phyloP scores from a whole-genome alignment of 1,140 invertebrate species.

The Zaprionus capensis region DNA sequence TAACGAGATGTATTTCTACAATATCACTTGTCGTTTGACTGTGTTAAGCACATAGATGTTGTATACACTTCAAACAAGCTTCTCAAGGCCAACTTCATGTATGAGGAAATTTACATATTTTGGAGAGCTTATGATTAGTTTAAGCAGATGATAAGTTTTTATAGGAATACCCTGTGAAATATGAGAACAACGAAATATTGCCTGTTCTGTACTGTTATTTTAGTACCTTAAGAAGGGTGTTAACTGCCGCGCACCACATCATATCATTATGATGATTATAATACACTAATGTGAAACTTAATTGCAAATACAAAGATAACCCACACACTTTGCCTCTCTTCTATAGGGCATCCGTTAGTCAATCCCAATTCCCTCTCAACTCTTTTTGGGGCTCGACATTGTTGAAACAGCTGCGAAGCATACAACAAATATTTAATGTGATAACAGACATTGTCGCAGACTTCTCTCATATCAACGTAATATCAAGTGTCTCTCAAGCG shows the following conservation, averaged over 20 bases:
- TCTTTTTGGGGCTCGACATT: conserved; percentile 12
- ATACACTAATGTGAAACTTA: background rate
- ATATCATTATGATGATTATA: too few relatives aligned
- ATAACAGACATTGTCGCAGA: conserved; percentile 39
- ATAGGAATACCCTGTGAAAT: background rate
- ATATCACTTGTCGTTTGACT: background rate
- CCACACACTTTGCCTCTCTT: too few relatives aligned
- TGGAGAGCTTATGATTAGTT: background rate
- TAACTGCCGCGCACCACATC: too few relatives aligned
- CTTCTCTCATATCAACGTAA: conserved; percentile 19
- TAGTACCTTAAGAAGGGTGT: too few relatives aligned
- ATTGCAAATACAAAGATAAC: background rate
- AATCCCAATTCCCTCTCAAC: too few relatives aligned
- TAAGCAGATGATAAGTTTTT: background rate
- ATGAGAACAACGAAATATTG: too few relatives aligned
- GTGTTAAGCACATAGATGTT: background rate
- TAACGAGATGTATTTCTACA: background rate
- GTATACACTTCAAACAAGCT: conserved; percentile 3
- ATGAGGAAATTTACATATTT: background rate
- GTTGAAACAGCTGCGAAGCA: conserved; percentile 25
- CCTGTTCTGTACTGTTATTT: too few relatives aligned
- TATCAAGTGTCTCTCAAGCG: conserved; percentile 45
- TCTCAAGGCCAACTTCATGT: conserved; percentile 17
- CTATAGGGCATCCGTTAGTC: background rate
- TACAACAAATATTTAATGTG: conserved; percentile 39